Conservation (phyloP, 1,140 invertebrate species). For the Adoxophyes honmai region DNA sequence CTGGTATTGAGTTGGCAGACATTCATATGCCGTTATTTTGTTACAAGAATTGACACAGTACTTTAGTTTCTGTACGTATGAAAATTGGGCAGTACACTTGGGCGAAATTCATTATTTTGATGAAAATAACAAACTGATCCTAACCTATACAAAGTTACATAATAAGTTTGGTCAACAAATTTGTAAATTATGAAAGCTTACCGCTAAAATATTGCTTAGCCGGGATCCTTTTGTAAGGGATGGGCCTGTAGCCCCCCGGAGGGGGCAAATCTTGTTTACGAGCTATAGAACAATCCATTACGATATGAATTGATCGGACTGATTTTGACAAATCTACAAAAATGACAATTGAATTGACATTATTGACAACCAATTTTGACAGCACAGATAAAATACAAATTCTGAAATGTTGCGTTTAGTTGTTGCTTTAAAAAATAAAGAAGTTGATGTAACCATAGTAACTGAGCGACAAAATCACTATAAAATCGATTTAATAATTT, state of each 20-base stretch:
- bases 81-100: too few species aligned
- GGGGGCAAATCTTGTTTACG: constrained; percentile 91
- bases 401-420: too few species aligned
- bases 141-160: constrained; percentile 60
- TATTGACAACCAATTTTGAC: too few species aligned
- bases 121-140: constrained; percentile 26
- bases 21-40: too few species aligned
- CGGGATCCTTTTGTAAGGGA: constrained; percentile 84
- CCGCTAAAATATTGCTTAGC: constrained; percentile 83
- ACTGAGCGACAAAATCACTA: too few species aligned
- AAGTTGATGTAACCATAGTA: too few species aligned
- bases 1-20: too few species aligned
- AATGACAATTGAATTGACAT: not conserved
- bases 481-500: too few species aligned
- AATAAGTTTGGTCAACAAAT: constrained; percentile 32
- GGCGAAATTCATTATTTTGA: not conserved
- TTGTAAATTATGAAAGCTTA: constrained; percentile 51
- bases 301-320: constrained; percentile 1
- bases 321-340: not conserved
- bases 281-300: constrained; percentile 44
- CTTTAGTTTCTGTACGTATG: too few species aligned
- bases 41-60: too few species aligned
- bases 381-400: too few species aligned
- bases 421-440: too few species aligned
- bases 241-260: constrained; percentile 87